phyloP scores from a whole-genome alignment of 2,113 vertebrate genomes.

The Leiothrix lutea region DNA sequence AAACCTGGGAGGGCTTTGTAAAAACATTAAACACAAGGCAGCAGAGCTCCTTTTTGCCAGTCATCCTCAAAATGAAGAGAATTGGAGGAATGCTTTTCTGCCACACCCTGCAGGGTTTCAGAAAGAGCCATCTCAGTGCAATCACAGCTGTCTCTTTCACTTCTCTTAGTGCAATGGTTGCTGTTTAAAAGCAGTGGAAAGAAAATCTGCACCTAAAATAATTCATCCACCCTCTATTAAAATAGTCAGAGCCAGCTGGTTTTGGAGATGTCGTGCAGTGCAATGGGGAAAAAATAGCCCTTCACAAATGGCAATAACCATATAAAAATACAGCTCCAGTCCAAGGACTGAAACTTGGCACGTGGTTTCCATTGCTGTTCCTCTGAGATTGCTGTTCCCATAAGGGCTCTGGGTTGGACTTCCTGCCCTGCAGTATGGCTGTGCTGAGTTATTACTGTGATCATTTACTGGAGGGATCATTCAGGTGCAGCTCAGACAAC shows the following conservation, averaged over 20 bases:
- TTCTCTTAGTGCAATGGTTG: background rate
- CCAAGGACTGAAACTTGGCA: background rate
- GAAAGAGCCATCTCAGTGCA: background rate
- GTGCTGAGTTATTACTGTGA: background rate
- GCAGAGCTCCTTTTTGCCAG: background rate
- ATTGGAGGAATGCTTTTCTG: background rate
- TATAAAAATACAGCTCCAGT: background rate
- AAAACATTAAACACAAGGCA: background rate
- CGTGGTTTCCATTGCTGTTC: background rate
- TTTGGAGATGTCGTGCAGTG: background rate
- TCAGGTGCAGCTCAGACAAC: background rate
- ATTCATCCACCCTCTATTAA: background rate
- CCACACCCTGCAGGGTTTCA: background rate
- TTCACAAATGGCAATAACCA: background rate
- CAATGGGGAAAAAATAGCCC: background rate
- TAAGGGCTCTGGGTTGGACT: background rate
- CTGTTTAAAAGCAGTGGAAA: background rate
- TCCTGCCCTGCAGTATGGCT: background rate
- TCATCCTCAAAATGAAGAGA: background rate
- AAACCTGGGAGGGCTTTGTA: background rate
- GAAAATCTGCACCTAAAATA: constrained; percentile 5
- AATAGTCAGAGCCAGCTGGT: background rate
- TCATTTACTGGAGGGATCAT: background rate
- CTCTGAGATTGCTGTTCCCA: background rate
- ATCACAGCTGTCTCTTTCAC: constrained; percentile 5